These are phyloP conservation scores for Bathynomus jamesi DNA, from an alignment of 1,140 invertebrate species.

Conservation along the genomic window DNA sequence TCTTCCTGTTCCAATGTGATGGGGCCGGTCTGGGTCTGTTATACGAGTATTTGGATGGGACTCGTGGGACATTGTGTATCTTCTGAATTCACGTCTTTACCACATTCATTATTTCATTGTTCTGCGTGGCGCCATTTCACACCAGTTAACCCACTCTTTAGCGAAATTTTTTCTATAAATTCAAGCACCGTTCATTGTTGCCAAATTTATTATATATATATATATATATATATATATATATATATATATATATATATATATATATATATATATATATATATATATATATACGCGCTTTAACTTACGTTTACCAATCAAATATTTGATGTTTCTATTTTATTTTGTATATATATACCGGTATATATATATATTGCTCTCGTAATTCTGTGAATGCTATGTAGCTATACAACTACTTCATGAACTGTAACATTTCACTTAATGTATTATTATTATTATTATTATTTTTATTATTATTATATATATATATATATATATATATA, in stretches of 20 bases:
- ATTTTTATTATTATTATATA: no score
- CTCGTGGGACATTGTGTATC: background rate
- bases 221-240: conserved; percentile 3
- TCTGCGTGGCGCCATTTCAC: background rate
- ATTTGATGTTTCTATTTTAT: background rate
- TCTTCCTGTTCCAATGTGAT: background rate
- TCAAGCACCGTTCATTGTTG: background rate
- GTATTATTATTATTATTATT: no score
- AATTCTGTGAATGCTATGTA: background rate
- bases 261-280: conserved; percentile 3
- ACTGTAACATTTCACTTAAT: no score
- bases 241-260: conserved; percentile 3
- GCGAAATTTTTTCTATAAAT: background rate
- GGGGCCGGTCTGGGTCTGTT: no score
- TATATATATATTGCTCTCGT: background rate
- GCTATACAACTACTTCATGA: no score
- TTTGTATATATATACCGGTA: no score
- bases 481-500: conserved; percentile 2
- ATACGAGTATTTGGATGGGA: background rate
- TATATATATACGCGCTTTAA: background rate
- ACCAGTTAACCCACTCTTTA: background rate
- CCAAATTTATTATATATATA: background rate
- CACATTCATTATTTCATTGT: background rate
- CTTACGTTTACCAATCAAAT: background rate
- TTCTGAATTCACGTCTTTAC: background rate